These are phyloP conservation scores for Pachyseris speciosa DNA, from an alignment of 64 coral and sea anemone species.

Conservation along the genomic window DNA sequence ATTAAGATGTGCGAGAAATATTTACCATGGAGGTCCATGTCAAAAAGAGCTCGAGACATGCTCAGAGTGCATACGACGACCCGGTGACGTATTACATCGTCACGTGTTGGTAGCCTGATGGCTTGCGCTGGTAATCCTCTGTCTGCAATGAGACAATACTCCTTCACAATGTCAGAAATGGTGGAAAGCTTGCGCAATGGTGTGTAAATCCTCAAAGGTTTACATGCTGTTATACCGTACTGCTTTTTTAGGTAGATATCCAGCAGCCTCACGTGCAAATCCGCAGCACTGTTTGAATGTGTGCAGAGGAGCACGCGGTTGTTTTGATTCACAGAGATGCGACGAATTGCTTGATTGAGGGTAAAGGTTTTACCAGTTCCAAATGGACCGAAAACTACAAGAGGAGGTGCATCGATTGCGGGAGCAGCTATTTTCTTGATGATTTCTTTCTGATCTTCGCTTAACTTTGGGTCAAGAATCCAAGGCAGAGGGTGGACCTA, in stretches of 20 bases:
- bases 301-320: conserved; percentile 87
- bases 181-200: conserved; percentile 37
- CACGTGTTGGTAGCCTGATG: conserved; percentile 69
- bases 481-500: conserved; percentile 29
- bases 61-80: conserved; percentile 74
- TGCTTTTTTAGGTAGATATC: conserved; percentile 58
- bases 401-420: conserved; percentile 48
- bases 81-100: conserved; percentile 58
- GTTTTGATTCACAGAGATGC: conserved; percentile 25
- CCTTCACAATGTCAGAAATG: conserved; percentile 12
- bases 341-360: conserved; percentile 77
- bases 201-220: conserved; percentile 71
- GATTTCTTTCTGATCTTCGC: conserved; percentile 69
- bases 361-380: conserved; percentile 92
- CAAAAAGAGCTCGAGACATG: conserved; percentile 77
- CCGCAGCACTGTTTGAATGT: conserved; percentile 90
- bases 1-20: conserved; percentile 93
- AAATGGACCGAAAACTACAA: conserved; percentile 96
- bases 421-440: conserved; percentile 68
- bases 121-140: neutral
- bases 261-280: conserved; percentile 77
- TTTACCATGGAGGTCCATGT: conserved; percentile 59
- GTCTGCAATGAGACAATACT: conserved; percentile 64
- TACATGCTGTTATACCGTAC: conserved; percentile 19
- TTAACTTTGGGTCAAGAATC: conserved; percentile 72